phyloP scores from a whole-genome alignment of 2,113 vertebrate species.

The Platycercus adscitus region DNA sequence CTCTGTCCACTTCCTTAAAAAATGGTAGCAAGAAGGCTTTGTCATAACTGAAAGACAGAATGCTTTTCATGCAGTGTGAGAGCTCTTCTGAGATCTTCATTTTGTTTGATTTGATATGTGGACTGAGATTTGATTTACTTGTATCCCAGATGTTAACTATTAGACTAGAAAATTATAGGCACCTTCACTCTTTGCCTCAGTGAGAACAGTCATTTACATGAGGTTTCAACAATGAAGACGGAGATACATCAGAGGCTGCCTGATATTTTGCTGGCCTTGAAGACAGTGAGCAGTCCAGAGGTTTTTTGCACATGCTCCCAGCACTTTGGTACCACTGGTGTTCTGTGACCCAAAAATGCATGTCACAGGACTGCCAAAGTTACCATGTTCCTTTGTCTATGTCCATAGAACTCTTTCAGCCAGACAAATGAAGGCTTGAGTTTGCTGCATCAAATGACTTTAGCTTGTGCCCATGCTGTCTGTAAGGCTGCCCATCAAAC shows the following conservation, averaged over 20 bases:
- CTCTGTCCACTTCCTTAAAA: neutral
- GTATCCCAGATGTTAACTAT: neutral
- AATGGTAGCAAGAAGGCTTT: neutral
- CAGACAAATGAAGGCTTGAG: neutral
- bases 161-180: neutral
- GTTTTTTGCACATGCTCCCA: neutral
- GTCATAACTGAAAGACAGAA: neutral
- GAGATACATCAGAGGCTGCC: neutral
- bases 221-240: neutral
- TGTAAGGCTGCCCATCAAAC: neutral
- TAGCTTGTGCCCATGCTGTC: neutral
- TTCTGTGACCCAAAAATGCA: neutral
- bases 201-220: neutral
- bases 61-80: neutral
- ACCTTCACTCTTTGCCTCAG: neutral
- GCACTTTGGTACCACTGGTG: neutral
- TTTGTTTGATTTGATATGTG: neutral
- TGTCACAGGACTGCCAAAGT: neutral
- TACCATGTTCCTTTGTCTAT: neutral
- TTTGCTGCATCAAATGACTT: neutral
- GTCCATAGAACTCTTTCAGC: neutral
- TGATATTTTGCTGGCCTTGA: neutral
- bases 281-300: neutral
- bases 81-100: neutral
- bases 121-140: neutral